Base-by-base conservation (phyloP, 1,140 invertebrate genomes). In the Manduca sexta region DNA sequence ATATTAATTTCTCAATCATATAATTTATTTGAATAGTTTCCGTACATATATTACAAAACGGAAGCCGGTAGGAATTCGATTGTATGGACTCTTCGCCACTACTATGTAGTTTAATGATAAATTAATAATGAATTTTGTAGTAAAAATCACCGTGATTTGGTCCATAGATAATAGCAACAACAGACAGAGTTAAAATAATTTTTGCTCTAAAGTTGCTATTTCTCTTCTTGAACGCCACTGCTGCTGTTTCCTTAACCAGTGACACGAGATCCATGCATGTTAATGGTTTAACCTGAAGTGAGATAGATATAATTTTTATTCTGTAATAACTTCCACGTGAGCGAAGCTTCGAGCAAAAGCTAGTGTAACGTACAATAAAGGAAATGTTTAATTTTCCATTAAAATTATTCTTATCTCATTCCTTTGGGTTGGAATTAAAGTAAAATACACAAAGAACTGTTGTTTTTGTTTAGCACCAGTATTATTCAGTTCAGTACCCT, bases 131-230 rank as follows among this genome's bases (percentile, higher is more conserved):
- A 26, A 8, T 5, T 26, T 4, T n/a, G 7, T 13, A 11, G 12
- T 7, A 7, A 16, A n/a, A 46, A 69, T 69, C 55, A 83, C 81
- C 81, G 47, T 79, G 74, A 53, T 74, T 69, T 4, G 81, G 81
- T 42, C 81, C 81, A 54, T 84, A 84, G 11, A 81, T 56, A 18
- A 81, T 75, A 6, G 67, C 69, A n/a, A 84, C 79, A 0, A 73
- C 59, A 2, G 69, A 50, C 12, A 84, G 55, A 0, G 73, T 74
- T 12, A 83, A 30, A 14, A 85, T 63, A 16, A 79, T 72, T 49
- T 82, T 82, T 33, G 53, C 64, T 42, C 74, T 62, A 2, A 49
- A 49, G 46, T 71, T 69, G 2, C 65, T 60, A 14, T 74, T 61
- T 43, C 79, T 52, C 66, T 81, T 80, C 40, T 73, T 79, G 34